Evolutionary conservation across 2,888 invertebrate genomes (phyloP).

Genomic region (Drosophila ustulata): DNA sequence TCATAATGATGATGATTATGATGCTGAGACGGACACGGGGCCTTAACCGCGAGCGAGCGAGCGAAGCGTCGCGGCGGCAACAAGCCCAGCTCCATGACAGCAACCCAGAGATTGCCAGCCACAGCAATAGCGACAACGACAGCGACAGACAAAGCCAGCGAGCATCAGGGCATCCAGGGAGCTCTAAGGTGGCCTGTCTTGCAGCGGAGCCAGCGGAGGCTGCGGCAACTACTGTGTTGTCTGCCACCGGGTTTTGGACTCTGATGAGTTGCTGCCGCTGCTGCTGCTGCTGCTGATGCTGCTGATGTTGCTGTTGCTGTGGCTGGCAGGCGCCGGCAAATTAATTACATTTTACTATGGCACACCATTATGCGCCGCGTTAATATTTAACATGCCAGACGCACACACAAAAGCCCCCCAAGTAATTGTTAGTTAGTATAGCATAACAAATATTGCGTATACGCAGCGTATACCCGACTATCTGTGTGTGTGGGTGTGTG

Average conservation of each 20-base stretch:
- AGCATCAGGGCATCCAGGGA: background rate
- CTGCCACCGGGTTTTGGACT: slow-evolving; percentile 15
- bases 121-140: background rate
- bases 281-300: slow-evolving; percentile 1
- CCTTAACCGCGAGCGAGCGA: slow-evolving; percentile 56
- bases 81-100: slow-evolving; percentile 27
- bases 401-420: slow-evolving; percentile 43
- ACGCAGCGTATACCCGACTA: background rate
- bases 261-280: slow-evolving; percentile 20
- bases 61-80: background rate
- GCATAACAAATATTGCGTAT: slow-evolving; percentile 29
- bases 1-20: slow-evolving; percentile 16
- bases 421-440: slow-evolving; percentile 67
- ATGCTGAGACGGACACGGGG: slow-evolving; percentile 52
- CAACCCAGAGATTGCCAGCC: slow-evolving; percentile 6
- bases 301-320: slow-evolving; percentile 4
- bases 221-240: slow-evolving; percentile 12
- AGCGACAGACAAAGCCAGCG: slow-evolving; percentile 13
- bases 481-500: background rate
- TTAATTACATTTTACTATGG: slow-evolving; percentile 76
- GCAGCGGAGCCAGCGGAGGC: slow-evolving; percentile 7
- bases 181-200: slow-evolving; percentile 23
- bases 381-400: slow-evolving; percentile 72
- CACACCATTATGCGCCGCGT: slow-evolving; percentile 55
- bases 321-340: slow-evolving; percentile 58